Base-by-base conservation (phyloP, 2,888 invertebrate species). In the Podotricha telesiphe region DNA sequence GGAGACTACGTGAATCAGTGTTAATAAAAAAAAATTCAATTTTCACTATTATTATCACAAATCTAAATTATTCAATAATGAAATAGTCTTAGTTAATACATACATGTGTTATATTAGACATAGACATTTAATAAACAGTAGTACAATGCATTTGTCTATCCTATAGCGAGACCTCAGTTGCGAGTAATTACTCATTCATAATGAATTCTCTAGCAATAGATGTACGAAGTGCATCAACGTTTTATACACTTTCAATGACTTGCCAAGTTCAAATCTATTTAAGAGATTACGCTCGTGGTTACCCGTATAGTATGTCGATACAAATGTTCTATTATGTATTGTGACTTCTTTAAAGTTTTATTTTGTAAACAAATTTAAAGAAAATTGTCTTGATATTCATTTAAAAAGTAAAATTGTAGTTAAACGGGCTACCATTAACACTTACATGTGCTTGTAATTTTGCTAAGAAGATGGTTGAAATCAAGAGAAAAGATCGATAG, bases 221-320 rank as follows among this genome's bases (percentile, higher is more conserved):
- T n/a, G 51, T 56, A 37, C 28, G 19, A 28, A 65, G 61, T 28
- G 55, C 61, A 65, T 64, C 50, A 37, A 42, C 53, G 42, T 59
- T 61, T 69, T 62, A 62, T 69, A 63, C 55, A 55, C n/a, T 45
- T 20, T 28, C 62, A 72, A 76, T 73, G 74, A 77, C 75, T 76
- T 71, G 74, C 78, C 84, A 86, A 86, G 86, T 82, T 86, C 86
- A 81, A 85, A 86, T 83, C 85, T 85, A 86, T 87, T 81, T 80
- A 73, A 73, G 74, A 76, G 78, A 81, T 79, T 82, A 81, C 83
- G 75, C 76, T 62, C 48, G 28, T 19, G 47, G 47, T 15, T 34
- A 5, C 55, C 34, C 34, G 0, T 47, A 28, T 17, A 48, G 34
- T 7, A 22, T 42, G 17, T 55, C n/a, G 28, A 28, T 34, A 34